These are phyloP conservation scores for Vireo altiloquus DNA, from an alignment of 2,113 vertebrate species.

Conservation along the genomic window DNA sequence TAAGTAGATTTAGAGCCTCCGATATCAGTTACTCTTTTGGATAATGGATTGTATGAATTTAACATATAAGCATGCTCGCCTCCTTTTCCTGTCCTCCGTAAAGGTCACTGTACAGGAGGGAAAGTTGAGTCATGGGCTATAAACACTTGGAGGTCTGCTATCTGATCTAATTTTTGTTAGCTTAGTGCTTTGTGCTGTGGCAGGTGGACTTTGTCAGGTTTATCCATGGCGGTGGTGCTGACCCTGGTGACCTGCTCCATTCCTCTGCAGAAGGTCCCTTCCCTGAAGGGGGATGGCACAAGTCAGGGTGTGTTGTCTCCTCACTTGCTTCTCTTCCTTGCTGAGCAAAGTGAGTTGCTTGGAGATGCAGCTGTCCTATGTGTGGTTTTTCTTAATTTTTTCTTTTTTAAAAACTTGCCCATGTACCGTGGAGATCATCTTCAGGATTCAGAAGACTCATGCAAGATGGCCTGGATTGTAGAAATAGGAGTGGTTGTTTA, in stretches of 20 bases:
- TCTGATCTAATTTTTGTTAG: constrained; percentile 35
- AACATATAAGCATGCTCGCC: background rate
- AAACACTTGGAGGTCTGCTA: constrained; percentile 16
- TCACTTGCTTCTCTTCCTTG: background rate
- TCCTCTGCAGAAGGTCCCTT: background rate
- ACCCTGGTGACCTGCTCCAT: background rate
- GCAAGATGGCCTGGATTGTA: background rate
- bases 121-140: constrained; percentile 52
- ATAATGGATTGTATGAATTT: constrained; percentile 39
- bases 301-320: background rate
- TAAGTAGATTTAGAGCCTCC: background rate
- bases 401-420: background rate
- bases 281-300: background rate
- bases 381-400: background rate
- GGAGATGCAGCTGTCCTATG: background rate
- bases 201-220: constrained; percentile 31
- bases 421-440: fast-evolving
- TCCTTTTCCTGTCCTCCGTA: constrained; percentile 2
- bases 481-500: background rate
- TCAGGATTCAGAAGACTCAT: background rate
- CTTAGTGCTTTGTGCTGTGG: background rate
- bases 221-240: background rate
- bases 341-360: background rate
- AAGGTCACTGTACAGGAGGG: constrained; percentile 31
- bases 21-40: background rate